Evolutionary conservation across 2,888 invertebrate species (phyloP).

Genomic region (Pseudeuparius sepicola): DNA sequence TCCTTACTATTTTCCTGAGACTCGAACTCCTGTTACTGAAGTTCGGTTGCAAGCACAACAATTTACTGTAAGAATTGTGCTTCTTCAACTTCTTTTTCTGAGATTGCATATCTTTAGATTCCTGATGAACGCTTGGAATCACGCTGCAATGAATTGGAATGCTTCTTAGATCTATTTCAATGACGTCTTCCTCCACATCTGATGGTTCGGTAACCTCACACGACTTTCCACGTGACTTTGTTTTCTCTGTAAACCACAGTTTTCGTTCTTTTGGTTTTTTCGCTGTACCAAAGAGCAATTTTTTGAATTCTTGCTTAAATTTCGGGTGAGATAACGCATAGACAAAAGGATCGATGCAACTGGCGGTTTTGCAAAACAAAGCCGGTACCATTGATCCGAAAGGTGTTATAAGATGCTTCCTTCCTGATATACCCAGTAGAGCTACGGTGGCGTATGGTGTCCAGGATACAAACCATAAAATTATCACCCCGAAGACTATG

Average conservation of each 20-base stretch:
- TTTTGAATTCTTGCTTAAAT: conserved; percentile 49
- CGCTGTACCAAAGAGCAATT: conserved; percentile 14
- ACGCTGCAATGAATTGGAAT: too few relatives aligned
- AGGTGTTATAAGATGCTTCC: conserved; percentile 56
- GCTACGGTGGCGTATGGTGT: conserved; percentile 72
- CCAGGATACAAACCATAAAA: conserved; percentile 71
- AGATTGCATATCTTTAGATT: too few relatives aligned
- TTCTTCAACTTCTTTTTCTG: too few relatives aligned
- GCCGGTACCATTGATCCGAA: conserved; percentile 66
- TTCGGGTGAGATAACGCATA: conserved; percentile 72
- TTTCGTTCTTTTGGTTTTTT: conserved; percentile 4
- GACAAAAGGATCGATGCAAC: conserved; percentile 71
- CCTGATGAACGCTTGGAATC: too few relatives aligned
- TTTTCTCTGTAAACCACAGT: conserved; percentile 13
- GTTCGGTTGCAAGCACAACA: conserved; percentile 39
- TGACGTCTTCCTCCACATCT: conserved; percentile 12
- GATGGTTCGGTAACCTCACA: conserved; percentile 1
- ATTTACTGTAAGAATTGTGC: too few relatives aligned
- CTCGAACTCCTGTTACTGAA: conserved; percentile 43
- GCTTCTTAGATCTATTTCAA: conserved; percentile 7
- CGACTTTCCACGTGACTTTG: too few relatives aligned
- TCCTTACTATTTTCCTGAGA: conserved; percentile 37
- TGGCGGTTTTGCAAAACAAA: conserved; percentile 70
- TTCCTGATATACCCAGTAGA: conserved; percentile 59
- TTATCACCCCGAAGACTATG: conserved; percentile 58